Evolutionary conservation across 2,888 invertebrate genomes (phyloP), one percentile per base, ranked within the genome.

Genomic region (Matsumyia berberina): DNA sequence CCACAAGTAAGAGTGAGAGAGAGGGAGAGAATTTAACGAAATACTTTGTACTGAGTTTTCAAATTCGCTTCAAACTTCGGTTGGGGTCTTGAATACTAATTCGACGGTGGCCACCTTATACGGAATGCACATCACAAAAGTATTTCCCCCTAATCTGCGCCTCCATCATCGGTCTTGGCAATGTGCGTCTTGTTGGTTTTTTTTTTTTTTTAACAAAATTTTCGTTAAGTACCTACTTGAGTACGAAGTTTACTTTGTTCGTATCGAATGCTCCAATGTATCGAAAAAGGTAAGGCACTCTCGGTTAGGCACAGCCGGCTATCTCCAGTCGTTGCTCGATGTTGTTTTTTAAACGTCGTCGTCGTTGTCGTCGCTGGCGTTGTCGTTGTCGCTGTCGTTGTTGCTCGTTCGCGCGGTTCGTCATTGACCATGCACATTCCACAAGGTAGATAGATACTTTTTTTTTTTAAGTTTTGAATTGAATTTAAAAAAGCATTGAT

Each of bases 401-500:
- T 70, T 19, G 46, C 44, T 46, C 12, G 19, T 51, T 51, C 29
- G 60, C 70, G 44, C 66, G 76, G 70, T 79, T 79, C 79, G 66
- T 86, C 78, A 83, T 86, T 82, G 82, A 82, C 86, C 77, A 78
- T 81, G 85, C 86, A 80, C 88, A 88, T 88, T 82, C 87, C 88
- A 86, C 86, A 88, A 89, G 88, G 88, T 87, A 85, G 69, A 79
- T 85, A 70, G 72, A 64, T 55, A 46, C 12, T 78, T 51, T 44
- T 42, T 39, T 31, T 42, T 8, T 55, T 69, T 15, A 35, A 17
- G 51, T 19, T 60, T 33, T 35, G 89, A 90, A 90, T 90, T 89
- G 89, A 90, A 89, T 89, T 79, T 89, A 89, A 90, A 90, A 90
- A 89, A 90, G 89, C 90, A 90, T 90, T 90, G 90, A 89, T 89